Conservation (phyloP, 2,888 invertebrate species). For the Dryococelus australis region DNA sequence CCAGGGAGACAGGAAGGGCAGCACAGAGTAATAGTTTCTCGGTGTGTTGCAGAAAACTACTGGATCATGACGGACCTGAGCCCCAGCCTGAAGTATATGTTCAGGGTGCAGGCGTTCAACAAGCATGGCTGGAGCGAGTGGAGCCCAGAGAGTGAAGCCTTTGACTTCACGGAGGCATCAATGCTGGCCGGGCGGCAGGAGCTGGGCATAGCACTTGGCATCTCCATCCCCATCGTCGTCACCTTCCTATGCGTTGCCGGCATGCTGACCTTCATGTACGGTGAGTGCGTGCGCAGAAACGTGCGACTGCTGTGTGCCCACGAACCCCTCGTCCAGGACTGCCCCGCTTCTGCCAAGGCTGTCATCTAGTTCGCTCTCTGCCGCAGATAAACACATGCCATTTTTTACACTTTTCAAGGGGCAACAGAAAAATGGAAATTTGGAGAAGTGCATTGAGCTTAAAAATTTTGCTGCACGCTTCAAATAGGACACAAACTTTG, state of each 20-base stretch:
- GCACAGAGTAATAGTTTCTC: not conserved
- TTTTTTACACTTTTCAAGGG: too few species aligned
- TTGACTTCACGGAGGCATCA: constrained; percentile 63
- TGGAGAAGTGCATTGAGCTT: too few species aligned
- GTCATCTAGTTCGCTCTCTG: not conserved
- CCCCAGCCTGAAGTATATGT: constrained; percentile 69
- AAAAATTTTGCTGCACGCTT: too few species aligned
- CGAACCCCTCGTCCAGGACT: not conserved
- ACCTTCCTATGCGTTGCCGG: constrained; percentile 57
- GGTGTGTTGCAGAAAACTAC: constrained; percentile 69
- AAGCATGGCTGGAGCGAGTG: constrained; percentile 82
- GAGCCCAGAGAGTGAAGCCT: constrained; percentile 70
- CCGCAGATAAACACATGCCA: too few species aligned
- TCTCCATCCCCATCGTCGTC: constrained; percentile 66
- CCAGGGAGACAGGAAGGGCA: not conserved
- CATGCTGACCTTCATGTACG: constrained; percentile 61
- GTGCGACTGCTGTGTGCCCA: constrained; percentile 4
- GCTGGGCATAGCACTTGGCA: constrained; percentile 68
- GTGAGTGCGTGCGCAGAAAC: constrained; percentile 57
- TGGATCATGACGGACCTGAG: constrained; percentile 79
- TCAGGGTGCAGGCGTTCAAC: constrained; percentile 82
- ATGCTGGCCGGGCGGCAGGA: constrained; percentile 63
- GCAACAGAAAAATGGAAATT: too few species aligned
- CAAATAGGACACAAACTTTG: too few species aligned
- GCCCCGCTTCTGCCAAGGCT: not conserved